Conservation (phyloP, 1,140 invertebrate genomes). For the Harlomillsia oculata region DNA sequence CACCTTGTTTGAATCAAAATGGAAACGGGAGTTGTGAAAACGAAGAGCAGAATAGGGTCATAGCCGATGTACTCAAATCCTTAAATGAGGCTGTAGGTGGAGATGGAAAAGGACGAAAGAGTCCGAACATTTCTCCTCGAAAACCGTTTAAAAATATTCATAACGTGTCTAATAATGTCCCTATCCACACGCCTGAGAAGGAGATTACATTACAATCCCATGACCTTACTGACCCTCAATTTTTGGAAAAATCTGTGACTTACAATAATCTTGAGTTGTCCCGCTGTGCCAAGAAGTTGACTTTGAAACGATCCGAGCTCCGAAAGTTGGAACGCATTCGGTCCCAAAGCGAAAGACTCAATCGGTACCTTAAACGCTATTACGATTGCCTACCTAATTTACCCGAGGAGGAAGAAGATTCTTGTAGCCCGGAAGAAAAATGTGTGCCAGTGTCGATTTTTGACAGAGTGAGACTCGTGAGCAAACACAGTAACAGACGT, state of each 20-base stretch:
- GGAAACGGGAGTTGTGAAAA: no score
- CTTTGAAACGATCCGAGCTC: conserved; percentile 29
- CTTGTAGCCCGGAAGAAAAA: conserved; percentile 30
- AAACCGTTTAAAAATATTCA: no score
- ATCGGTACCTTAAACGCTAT: conserved; percentile 29
- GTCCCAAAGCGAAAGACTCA: conserved; percentile 26
- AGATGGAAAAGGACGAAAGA: no score
- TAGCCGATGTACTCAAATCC: no score
- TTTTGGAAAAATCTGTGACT: conserved; percentile 20
- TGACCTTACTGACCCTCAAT: conserved; percentile 32
- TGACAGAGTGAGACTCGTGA: no score
- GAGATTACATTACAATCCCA: background rate
- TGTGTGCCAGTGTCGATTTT: no score
- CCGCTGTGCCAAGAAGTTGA: conserved; percentile 27
- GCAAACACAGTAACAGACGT: no score
- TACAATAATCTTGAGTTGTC: conserved; percentile 11
- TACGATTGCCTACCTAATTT: conserved; percentile 32
- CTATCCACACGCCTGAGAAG: background rate
- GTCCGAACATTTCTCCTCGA: no score
- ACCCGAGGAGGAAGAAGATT: conserved; percentile 31
- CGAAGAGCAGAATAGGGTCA: no score
- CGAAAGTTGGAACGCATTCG: conserved; percentile 28
- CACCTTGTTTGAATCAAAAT: no score
- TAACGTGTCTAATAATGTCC: background rate
- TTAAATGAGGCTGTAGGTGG: no score